Percentiles rank a stretch among this genome's conserved stretches.
Evolutionary conservation across 1,140 invertebrate genomes (phyloP).

Genomic region (Drosophila bifasciata): DNA sequence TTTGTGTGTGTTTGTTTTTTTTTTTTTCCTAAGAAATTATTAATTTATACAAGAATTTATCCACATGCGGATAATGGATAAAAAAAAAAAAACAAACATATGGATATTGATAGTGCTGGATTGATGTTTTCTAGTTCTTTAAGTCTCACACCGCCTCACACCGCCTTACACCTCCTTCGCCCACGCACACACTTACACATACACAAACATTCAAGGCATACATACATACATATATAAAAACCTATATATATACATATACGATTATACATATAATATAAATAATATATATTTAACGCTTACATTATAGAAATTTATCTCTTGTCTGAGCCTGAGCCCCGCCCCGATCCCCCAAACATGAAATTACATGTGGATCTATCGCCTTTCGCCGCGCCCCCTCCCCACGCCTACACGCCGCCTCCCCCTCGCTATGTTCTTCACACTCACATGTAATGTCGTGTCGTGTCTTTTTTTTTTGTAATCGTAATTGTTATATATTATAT

Average conservation of each 20-base stretch:
- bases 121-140: constrained; percentile 77
- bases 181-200: constrained; percentile 21
- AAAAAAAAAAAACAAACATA: too few species aligned
- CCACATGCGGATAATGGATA: not conserved
- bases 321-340: constrained; percentile 12
- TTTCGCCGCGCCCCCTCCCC: not conserved
- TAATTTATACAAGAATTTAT: constrained; percentile 7
- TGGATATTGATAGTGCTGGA: constrained; percentile 14
- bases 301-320: constrained; percentile 50
- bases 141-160: constrained; percentile 42
- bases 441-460: constrained; percentile 60
- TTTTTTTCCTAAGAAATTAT: not conserved
- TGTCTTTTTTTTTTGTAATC: constrained; percentile 74
- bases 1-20: too few species aligned
- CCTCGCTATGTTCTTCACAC: constrained; percentile 10
- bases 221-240: constrained; percentile 21
- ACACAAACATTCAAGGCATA: constrained; percentile 10
- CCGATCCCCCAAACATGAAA: not conserved
- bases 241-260: constrained; percentile 35
- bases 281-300: constrained; percentile 69
- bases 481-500: constrained; percentile 71
- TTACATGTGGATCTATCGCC: constrained; percentile 14
- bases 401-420: not conserved
- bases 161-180: not conserved
- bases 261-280: constrained; percentile 56